phyloP scores from a whole-genome alignment of 92 coral and sea anemone genomes.

The Siderastrea radians region DNA sequence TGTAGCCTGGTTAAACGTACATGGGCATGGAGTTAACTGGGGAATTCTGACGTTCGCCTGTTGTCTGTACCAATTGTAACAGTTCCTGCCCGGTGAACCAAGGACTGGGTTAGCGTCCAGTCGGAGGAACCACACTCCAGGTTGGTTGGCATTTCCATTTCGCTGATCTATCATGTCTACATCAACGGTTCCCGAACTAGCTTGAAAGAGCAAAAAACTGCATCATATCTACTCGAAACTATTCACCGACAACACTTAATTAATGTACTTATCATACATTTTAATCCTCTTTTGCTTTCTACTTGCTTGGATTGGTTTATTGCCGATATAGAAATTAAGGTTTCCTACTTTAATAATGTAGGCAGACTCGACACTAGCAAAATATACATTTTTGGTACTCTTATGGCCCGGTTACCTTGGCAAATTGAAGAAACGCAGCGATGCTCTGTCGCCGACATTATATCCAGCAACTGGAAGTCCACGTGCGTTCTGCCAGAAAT shows the following conservation, averaged over 20 bases:
- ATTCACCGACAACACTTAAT: not conserved
- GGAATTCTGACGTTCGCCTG: slow-evolving; percentile 34
- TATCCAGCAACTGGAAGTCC: slow-evolving; percentile 45
- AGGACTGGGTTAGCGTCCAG: slow-evolving; percentile 38
- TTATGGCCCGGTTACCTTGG: slow-evolving; percentile 13
- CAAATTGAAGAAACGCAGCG: slow-evolving; percentile 9
- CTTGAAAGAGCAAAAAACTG: not conserved
- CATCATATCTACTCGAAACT: not conserved
- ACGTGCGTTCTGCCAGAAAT: not conserved
- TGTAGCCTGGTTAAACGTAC: slow-evolving; percentile 33
- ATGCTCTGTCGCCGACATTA: slow-evolving; percentile 31
- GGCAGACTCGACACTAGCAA: too few species aligned
- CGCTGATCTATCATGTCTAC: slow-evolving; percentile 35
- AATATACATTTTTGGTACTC: too few species aligned
- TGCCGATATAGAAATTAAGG: too few species aligned
- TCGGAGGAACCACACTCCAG: slow-evolving; percentile 66
- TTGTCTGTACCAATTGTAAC: slow-evolving; percentile 56
- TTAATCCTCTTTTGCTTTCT: not conserved
- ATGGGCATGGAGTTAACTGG: slow-evolving; percentile 52
- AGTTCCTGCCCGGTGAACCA: slow-evolving; percentile 35
- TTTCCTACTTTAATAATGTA: too few species aligned
- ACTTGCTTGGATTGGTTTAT: too few species aligned
- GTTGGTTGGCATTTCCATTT: slow-evolving; percentile 50
- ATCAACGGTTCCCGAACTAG: slow-evolving; percentile 62
- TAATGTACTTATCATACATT: not conserved